Evolutionary conservation across 2,888 invertebrate genomes (phyloP), one percentile per base, ranked within the genome.

Genomic region (Aethes cnicana): DNA sequence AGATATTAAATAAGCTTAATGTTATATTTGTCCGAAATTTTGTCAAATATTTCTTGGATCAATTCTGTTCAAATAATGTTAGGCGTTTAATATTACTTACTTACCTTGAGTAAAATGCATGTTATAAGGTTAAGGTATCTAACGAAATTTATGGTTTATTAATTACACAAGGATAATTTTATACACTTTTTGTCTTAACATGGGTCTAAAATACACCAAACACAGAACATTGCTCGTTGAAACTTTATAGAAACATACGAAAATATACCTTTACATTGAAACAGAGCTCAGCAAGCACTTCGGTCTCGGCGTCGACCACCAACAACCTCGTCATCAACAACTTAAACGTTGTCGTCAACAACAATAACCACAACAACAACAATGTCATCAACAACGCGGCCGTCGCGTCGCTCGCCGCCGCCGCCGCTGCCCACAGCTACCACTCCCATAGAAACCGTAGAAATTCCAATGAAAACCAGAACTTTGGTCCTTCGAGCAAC

Each of bases 241-340:
- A 17, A 5, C 25, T 8, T 5, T 16, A 4, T 20, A 36, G 14
- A 18, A 16, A 14, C 12, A 26, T 36, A 28, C 9, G 3, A 25
- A 36, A 25, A 36, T 16, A 28, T 14, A 47, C 14, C 4, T 14
- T 48, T 43, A 17, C 42, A 47, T 62, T 48, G 36, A 53, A 69
- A 78, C 89, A 90, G 83, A 87, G 77, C 66, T 77, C 87, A 55
- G 80, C 90, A 59, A 84, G 84, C 63, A 82, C 89, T 7, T 86
- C 89, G 9, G 83, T 80, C 36, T 86, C 90, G 44, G 90, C 90
- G 56, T 90, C 90, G 53, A 86, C 90, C 42, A 90, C 90, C 53
- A 90, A 90, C 83, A 90, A 82, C 74, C 77, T 90, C 57, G 85
- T 88, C 63, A 89, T 87, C 81, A 90, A 87, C 81, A 90, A 84